phyloP scores from a whole-genome alignment of 2,888 invertebrate species.

The Stenichneumon culpator region DNA sequence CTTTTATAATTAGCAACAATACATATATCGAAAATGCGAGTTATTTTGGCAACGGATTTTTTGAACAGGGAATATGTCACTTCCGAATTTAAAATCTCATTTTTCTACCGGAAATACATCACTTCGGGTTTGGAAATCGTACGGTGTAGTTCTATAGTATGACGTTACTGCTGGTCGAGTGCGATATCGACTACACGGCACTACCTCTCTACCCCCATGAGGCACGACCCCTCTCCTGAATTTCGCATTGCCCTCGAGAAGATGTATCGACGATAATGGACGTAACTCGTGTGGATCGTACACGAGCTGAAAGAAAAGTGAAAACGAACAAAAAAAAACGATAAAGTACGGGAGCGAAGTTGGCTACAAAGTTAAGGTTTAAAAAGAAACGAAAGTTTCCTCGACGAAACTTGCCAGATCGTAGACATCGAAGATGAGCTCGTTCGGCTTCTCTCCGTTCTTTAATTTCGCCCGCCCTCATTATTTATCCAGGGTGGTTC shows the following conservation, averaged over 20 bases:
- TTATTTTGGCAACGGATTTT: too few relatives aligned
- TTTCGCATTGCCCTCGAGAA: constrained; percentile 16
- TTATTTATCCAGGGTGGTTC: background rate
- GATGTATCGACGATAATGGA: constrained; percentile 5
- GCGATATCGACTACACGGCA: background rate
- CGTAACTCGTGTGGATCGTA: constrained; percentile 5
- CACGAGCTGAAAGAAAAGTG: background rate
- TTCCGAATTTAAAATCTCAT: background rate
- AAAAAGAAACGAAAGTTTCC: background rate
- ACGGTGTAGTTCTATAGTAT: too few relatives aligned
- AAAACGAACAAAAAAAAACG: background rate
- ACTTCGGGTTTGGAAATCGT: too few relatives aligned
- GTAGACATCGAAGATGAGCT: background rate
- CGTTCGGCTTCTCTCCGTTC: background rate
- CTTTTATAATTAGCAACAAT: too few relatives aligned
- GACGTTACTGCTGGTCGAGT: too few relatives aligned
- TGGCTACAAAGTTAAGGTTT: constrained; percentile 7
- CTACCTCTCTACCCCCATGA: background rate
- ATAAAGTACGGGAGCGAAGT: background rate
- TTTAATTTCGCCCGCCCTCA: background rate
- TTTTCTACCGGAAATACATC: too few relatives aligned
- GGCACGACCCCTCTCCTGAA: background rate
- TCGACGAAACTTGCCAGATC: background rate
- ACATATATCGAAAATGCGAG: too few relatives aligned
- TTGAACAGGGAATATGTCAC: too few relatives aligned